A percentile compares a stretch with the other conserved stretches of the same genome.
Evolutionary conservation across 2,797 vertebrate genomes (phyloP).

Genomic region (Anas georgica): DNA sequence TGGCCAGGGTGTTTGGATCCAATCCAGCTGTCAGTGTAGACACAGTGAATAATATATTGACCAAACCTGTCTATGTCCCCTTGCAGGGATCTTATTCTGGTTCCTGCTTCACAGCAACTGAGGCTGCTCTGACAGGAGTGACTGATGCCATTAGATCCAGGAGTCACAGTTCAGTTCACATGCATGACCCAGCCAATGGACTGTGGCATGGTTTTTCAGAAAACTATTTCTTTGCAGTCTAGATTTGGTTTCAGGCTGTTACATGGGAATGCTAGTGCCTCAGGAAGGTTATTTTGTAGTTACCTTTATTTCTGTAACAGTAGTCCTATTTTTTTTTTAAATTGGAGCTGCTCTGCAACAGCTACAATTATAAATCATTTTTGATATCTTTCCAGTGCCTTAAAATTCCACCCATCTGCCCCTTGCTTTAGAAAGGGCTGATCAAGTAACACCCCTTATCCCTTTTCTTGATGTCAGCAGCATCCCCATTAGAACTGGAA

Average conservation of each 20-base stretch:
- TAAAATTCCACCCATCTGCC: not conserved
- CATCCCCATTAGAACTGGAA: not conserved
- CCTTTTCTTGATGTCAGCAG: not conserved
- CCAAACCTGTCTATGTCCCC: not conserved
- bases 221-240: constrained; percentile 18
- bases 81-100: constrained; percentile 4
- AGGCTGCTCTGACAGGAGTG: constrained; percentile 36
- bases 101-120: constrained; percentile 21
- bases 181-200: constrained; percentile 24
- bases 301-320: not conserved
- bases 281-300: constrained; percentile 1
- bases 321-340: not conserved
- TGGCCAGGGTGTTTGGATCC: not conserved
- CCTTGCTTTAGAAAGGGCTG: not conserved
- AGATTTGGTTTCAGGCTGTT: constrained; percentile 20
- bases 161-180: constrained; percentile 31
- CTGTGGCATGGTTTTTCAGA: constrained; percentile 11
- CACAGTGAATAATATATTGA: not conserved
- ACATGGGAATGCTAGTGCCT: not conserved
- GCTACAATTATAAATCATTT: not conserved
- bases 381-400: not conserved
- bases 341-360: not conserved
- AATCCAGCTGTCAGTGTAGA: not conserved
- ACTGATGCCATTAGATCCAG: constrained; percentile 40
- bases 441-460: not conserved